Base-by-base conservation (phyloP, 2,113 vertebrate species). In the Sylvietta virens region DNA sequence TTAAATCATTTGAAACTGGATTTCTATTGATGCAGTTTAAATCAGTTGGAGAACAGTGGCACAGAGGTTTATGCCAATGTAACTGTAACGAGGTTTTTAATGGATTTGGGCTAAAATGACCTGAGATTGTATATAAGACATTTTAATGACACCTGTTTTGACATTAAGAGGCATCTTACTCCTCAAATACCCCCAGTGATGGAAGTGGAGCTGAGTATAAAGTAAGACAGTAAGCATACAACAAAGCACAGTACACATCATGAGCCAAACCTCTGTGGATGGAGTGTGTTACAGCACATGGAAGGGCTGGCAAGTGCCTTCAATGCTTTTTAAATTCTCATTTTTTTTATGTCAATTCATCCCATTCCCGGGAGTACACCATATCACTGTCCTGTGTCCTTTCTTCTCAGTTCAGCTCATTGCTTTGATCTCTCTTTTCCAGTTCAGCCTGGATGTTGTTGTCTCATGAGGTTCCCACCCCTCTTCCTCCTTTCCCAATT, bases 21-120 rank as follows among this genome's bases (percentile, higher is more conserved):
- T 95, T 94, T 92, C 57, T 88, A 94, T 72, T 60, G 86, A 93
- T 77, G 62, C 45, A 77, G 47, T 45, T 93, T 65, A 65, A 92
- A 88, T 86, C 71, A 42, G 66, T 1, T 62, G 86, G 85, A 79
- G 69, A 90, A 70, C 72, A 54, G 30, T 81, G 88, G 42, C 53
- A 72, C 30, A 76, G 40, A 69, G 28, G 18, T 87, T 92, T 76
- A 89, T 58, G 27, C 66, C 65, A 79, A 45, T 69, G 50, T 85
- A 85, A 83, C 44, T 58, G 4, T 58, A 77, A 91, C 57, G 23
- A 80, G 7, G 24, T 91, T 95, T 92, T 91, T 13, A 86, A 91
- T 77, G 42, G 40, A 66, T 90, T 82, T 93, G 35, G 50, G 39
- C 13, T 86, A 88, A 80, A 91, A 77, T n/a, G 19, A 62, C 9